A percentile compares a stretch with the other conserved stretches of the same genome.
phyloP scores from a whole-genome alignment of 2,113 vertebrate species.

The Podarcis muralis region DNA sequence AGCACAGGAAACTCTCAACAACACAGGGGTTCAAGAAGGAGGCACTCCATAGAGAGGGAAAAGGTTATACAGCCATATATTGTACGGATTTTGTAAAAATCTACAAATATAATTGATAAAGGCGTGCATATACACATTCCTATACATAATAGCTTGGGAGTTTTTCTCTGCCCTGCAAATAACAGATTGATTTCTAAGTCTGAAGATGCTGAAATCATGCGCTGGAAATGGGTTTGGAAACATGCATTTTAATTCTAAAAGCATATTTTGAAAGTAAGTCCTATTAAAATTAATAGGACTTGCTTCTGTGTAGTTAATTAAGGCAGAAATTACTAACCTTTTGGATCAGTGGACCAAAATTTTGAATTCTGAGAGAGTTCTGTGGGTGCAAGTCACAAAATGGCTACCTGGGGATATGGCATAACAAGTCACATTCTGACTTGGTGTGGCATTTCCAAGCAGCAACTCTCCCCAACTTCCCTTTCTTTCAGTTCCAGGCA shows the following conservation, averaged over 20 bases:
- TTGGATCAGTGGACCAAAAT: too few relatives aligned
- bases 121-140: not conserved
- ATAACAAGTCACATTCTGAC: too few relatives aligned
- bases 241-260: not conserved
- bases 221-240: not conserved
- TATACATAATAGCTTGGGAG: not conserved
- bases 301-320: not conserved
- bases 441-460: not conserved
- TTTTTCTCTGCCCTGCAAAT: too few relatives aligned
- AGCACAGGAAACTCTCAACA: constrained; percentile 8
- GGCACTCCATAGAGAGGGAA: not conserved
- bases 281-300: not conserved
- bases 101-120: not conserved
- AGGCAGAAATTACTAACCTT: not conserved
- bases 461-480: not conserved
- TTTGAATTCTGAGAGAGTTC: too few relatives aligned
- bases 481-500: not conserved
- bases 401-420: too few relatives aligned
- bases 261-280: not conserved
- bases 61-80: not conserved
- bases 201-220: too few relatives aligned
- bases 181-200: too few relatives aligned
- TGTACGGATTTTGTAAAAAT: not conserved
- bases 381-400: too few relatives aligned
- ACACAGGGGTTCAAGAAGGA: not conserved